Base-by-base conservation (phyloP, 2,888 invertebrate genomes). In the Crossocerus cetratus region DNA sequence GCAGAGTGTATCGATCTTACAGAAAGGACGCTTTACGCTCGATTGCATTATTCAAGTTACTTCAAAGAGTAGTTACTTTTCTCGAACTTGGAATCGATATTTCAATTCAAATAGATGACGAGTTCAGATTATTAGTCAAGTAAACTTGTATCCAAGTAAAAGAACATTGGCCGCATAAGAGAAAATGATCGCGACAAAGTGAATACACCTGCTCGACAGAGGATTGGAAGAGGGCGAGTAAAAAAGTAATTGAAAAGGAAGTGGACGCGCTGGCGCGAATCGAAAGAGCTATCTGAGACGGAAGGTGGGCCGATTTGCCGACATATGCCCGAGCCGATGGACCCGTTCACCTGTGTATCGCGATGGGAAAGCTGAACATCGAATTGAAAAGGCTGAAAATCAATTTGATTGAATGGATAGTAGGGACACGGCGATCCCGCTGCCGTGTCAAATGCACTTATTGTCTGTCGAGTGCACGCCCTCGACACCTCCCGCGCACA, bases 401-500 rank as follows among this genome's bases (percentile, higher is more conserved):
- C 76, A 73, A 76, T 57, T 67, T 53, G 69, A 74, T 73, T 53
- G 58, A 70, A 79, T 72, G 69, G 32, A 32, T 32, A 32, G 32
- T 11, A 32, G 75, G 78, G 76, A 69, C 75, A 57, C 72, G 8
- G 32, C 32, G 60, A 80, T 42, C 69, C 68, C 58, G 8, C 32
- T 32, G 11, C 32, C 71, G 61, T 75, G 81, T 69, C 75, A 74
- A 78, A 76, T 76, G 76, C 80, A 74, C 72, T 77, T 78, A 83
- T 81, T 78, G 80, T 82, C 69, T 78, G 78, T 82, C 79, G 74
- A 11, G 69, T 66, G 59, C 78, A 81, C 22, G 45, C 49, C 44
- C 56, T 22, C 21, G 56, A 20, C 45, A 4, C 20, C 43, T 3
- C 21, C 53, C 5, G 20, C 44, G 57, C 65, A 14, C 22, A 43